Evolutionary conservation across 2,888 invertebrate genomes (phyloP).

Genomic region (Callimorpha dominula): DNA sequence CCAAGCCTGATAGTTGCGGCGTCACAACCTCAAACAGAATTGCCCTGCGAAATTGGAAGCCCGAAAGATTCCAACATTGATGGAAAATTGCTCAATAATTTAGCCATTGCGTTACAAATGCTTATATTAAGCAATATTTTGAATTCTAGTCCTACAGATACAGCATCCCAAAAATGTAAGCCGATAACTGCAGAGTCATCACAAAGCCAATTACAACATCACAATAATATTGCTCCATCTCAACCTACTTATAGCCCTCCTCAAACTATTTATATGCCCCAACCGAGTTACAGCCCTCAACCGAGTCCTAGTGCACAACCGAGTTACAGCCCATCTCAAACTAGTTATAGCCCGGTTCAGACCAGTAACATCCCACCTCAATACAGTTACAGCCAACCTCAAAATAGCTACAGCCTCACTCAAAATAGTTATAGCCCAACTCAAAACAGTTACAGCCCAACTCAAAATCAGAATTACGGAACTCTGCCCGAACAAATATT

Average conservation of each 20-base stretch:
- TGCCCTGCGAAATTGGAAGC: background rate
- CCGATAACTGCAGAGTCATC: background rate
- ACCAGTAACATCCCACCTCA: background rate
- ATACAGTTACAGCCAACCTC: background rate
- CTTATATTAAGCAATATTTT: constrained; percentile 74
- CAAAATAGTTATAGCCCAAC: background rate
- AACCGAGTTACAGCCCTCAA: constrained; percentile 1
- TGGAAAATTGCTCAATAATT: constrained; percentile 70
- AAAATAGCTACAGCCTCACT: background rate
- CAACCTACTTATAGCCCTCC: background rate
- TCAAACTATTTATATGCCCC: constrained; percentile 8
- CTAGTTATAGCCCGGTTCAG: background rate
- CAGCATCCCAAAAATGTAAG: constrained; percentile 12
- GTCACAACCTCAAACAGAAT: constrained; percentile 6
- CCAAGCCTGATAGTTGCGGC: constrained; percentile 19
- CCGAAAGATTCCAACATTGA: constrained; percentile 52
- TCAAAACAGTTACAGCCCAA: constrained; percentile 4
- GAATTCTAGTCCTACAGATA: constrained; percentile 56
- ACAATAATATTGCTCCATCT: background rate
- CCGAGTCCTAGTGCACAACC: background rate
- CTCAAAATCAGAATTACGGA: constrained; percentile 14
- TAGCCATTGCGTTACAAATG: constrained; percentile 76
- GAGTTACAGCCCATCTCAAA: background rate
- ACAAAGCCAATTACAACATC: background rate
- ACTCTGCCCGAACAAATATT: constrained; percentile 26